Evolutionary conservation across 2,113 vertebrate species (phyloP).

Genomic region (Centrocercus urophasianus): DNA sequence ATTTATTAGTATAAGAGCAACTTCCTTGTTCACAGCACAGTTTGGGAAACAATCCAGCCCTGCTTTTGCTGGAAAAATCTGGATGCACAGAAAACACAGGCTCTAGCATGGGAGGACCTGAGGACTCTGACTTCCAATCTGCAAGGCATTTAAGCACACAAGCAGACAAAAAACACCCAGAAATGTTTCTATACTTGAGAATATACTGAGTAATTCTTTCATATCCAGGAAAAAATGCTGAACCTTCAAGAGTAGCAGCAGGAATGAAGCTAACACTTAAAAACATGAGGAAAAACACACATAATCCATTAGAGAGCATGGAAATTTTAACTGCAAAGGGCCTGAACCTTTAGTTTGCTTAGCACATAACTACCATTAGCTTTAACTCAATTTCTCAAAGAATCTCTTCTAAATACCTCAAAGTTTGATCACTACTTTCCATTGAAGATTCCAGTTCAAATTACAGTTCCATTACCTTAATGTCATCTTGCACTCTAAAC

Average conservation of each 20-base stretch:
- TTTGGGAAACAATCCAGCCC: not conserved
- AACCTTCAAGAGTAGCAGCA: not conserved
- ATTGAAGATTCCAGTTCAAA: not conserved
- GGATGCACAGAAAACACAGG: not conserved
- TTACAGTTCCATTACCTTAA: constrained; percentile 85
- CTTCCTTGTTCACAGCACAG: not conserved
- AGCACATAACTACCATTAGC: not conserved
- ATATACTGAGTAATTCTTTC: not conserved
- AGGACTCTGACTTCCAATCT: not conserved
- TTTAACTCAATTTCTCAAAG: not conserved
- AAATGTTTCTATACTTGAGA: not conserved
- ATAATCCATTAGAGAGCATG: not conserved
- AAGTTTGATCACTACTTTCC: not conserved
- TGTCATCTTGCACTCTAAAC: constrained; percentile 97
- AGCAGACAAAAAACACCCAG: not conserved
- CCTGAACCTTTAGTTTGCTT: not conserved
- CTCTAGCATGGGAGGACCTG: not conserved
- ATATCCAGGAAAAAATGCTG: not conserved
- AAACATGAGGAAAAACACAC: not conserved
- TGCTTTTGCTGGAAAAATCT: not conserved
- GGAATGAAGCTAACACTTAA: not conserved
- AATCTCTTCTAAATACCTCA: not conserved
- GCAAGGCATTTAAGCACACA: not conserved
- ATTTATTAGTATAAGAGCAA: not conserved
- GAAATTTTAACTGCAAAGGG: not conserved